Percentiles rank a stretch among this genome's conserved stretches.
phyloP scores from a whole-genome alignment of 1,140 invertebrate genomes.

The Leptinotarsa texana region DNA sequence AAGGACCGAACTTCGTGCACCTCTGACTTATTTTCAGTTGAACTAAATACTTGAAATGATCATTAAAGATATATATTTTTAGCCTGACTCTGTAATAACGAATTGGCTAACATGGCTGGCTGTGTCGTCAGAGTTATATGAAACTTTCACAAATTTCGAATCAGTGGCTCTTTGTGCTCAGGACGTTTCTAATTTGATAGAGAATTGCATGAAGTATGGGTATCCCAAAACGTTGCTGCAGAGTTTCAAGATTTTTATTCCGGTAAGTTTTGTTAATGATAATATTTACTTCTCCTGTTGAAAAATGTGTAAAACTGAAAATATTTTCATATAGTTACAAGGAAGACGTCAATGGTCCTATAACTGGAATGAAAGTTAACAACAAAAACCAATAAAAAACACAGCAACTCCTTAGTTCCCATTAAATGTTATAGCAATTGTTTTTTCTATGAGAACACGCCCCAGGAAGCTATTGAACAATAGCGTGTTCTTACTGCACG shows the following conservation, averaged over 20 bases:
- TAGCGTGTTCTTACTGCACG: too few relatives aligned
- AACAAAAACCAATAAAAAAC: too few relatives aligned
- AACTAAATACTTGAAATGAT: too few relatives aligned
- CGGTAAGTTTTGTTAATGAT: slow-evolving; percentile 54
- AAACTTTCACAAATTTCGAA: slow-evolving; percentile 54
- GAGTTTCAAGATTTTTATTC: slow-evolving; percentile 67
- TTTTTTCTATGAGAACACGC: too few relatives aligned
- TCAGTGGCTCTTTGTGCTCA: slow-evolving; percentile 49
- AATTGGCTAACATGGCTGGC: slow-evolving; percentile 68
- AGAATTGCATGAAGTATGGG: slow-evolving; percentile 58
- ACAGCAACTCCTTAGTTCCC: too few relatives aligned
- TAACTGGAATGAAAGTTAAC: too few relatives aligned
- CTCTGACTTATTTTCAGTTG: neutral
- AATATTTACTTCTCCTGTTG: too few relatives aligned
- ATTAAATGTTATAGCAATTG: too few relatives aligned
- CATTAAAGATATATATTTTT: slow-evolving; percentile 36
- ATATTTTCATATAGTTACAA: too few relatives aligned
- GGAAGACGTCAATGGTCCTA: too few relatives aligned
- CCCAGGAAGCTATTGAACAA: too few relatives aligned
- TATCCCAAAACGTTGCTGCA: slow-evolving; percentile 62
- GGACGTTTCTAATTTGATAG: slow-evolving; percentile 59
- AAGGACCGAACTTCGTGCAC: neutral
- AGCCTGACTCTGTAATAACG: slow-evolving; percentile 67
- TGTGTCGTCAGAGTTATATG: slow-evolving; percentile 56
- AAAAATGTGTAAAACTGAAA: too few relatives aligned